A percentile compares a stretch with the other conserved stretches of the same genome.
Evolutionary conservation across 2,797 vertebrate genomes (phyloP).

Genomic region (Cyclura pinguis): DNA sequence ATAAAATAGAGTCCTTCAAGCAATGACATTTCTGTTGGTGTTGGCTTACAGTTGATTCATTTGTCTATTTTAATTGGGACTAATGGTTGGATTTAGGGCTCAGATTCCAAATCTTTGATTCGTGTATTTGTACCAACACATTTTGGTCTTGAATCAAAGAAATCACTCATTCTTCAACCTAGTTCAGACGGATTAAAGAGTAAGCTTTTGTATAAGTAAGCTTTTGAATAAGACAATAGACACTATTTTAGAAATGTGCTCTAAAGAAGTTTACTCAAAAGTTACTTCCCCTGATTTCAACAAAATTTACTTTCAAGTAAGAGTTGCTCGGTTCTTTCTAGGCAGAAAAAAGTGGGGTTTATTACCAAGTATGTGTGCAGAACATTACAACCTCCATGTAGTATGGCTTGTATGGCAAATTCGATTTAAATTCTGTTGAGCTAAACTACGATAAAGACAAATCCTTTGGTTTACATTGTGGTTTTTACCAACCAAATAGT

Average conservation of each 20-base stretch:
- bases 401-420: not conserved
- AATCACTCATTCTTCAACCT: not conserved
- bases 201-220: not conserved
- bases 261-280: not conserved
- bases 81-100: too few relatives aligned
- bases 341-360: not conserved
- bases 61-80: too few relatives aligned
- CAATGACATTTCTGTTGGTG: too few relatives aligned
- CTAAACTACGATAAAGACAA: not conserved
- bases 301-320: not conserved
- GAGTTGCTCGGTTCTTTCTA: not conserved
- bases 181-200: not conserved
- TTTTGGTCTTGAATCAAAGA: too few relatives aligned
- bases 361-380: not conserved
- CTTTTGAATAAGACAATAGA: not conserved
- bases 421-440: not conserved
- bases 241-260: not conserved
- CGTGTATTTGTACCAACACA: too few relatives aligned
- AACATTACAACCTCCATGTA: not conserved
- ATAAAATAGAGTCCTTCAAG: too few relatives aligned
- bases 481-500: not conserved
- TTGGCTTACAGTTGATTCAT: too few relatives aligned
- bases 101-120: not conserved
- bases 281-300: not conserved
- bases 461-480: not conserved